These are phyloP conservation scores for Coilia nasus DNA, from an alignment of 2,797 vertebrate species.

Conservation along the genomic window DNA sequence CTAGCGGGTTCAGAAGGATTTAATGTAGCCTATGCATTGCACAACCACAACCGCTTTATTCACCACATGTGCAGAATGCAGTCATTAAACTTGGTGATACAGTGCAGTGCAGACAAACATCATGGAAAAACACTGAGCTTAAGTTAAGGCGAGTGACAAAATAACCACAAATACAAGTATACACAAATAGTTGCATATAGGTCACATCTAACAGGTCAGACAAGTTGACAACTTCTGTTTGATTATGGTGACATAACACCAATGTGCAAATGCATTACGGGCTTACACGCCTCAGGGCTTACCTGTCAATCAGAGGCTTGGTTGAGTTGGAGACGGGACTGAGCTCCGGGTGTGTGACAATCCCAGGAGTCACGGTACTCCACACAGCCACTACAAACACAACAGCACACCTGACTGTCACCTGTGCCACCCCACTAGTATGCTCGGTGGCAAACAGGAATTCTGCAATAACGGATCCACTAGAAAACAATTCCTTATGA, in stretches of 20 bases:
- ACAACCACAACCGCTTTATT: not conserved
- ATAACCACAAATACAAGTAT: not conserved
- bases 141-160: not conserved
- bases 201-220: not conserved
- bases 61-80: not conserved
- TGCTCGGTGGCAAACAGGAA: no score
- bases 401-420: not conserved
- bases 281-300: constrained; percentile 41
- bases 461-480: no score
- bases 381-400: constrained; percentile 82
- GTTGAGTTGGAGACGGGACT: constrained; percentile 65
- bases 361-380: constrained; percentile 64
- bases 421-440: not conserved
- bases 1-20: not conserved
- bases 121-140: not conserved
- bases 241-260: not conserved
- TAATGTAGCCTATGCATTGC: not conserved
- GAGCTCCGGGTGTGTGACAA: constrained; percentile 60
- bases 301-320: constrained; percentile 87
- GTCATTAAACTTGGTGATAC: not conserved
- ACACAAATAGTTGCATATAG: not conserved
- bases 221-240: not conserved
- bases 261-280: not conserved
- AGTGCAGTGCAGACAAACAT: not conserved
- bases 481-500: no score